Evolutionary conservation across 2,797 vertebrate genomes (phyloP).

Genomic region (Oreochromis grahami): DNA sequence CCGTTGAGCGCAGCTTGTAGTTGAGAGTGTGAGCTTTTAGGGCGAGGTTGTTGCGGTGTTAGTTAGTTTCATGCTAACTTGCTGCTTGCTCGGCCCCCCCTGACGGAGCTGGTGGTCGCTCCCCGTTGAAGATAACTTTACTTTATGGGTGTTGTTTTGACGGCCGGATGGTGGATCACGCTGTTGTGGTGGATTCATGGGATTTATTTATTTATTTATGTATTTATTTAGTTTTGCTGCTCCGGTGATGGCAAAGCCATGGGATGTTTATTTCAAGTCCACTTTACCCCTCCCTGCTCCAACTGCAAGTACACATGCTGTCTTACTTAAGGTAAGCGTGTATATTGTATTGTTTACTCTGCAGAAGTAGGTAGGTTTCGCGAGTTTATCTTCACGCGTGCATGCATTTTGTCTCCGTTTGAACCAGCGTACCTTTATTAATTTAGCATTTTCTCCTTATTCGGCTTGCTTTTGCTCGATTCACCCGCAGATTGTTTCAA

Average conservation of each 20-base stretch:
- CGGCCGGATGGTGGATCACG: background rate
- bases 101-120: background rate
- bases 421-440: background rate
- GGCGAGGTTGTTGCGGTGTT: slow-evolving; percentile 56
- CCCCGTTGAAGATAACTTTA: background rate
- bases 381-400: background rate
- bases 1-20: slow-evolving; percentile 39
- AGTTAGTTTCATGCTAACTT: slow-evolving; percentile 40
- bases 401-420: background rate
- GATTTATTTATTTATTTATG: background rate
- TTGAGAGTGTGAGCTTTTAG: slow-evolving; percentile 1
- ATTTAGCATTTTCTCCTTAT: background rate
- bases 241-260: slow-evolving; percentile 31
- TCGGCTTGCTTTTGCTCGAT: background rate
- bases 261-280: slow-evolving; percentile 63
- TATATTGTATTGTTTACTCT: background rate
- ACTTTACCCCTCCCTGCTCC: slow-evolving; percentile 34
- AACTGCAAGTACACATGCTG: slow-evolving; percentile 44
- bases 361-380: background rate
- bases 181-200: background rate
- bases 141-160: background rate
- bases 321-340: slow-evolving; percentile 46
- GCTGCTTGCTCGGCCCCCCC: slow-evolving; percentile 10
- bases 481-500: background rate
- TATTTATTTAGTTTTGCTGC: background rate